Evolutionary conservation across 2,888 invertebrate genomes (phyloP).

Genomic region (Tachina lurida): DNA sequence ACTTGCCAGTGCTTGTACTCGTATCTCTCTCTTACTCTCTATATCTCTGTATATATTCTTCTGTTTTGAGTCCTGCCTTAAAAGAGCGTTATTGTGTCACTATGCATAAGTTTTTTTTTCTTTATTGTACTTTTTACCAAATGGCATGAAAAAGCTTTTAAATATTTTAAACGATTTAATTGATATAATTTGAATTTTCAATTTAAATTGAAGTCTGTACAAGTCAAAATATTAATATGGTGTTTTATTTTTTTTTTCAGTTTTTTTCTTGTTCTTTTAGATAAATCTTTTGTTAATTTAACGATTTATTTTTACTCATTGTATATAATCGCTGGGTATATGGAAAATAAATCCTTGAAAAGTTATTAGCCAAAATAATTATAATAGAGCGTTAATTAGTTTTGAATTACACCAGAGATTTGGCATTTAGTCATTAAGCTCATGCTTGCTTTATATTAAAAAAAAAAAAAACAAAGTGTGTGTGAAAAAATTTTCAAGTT

Average conservation of each 20-base stretch:
- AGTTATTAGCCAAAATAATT: neutral
- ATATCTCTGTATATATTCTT: neutral
- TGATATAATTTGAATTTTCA: slow-evolving; percentile 69
- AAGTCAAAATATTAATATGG: slow-evolving; percentile 38
- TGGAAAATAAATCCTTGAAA: neutral
- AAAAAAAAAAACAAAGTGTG: too few relatives aligned
- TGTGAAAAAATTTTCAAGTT: too few relatives aligned
- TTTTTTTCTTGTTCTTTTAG: neutral
- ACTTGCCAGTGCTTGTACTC: neutral
- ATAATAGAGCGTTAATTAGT: neutral
- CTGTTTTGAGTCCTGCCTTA: too few relatives aligned
- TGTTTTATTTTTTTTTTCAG: slow-evolving; percentile 3
- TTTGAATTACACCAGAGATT: neutral
- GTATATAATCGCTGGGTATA: neutral
- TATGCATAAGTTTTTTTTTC: neutral
- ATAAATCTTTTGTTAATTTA: neutral
- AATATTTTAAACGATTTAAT: slow-evolving; percentile 71
- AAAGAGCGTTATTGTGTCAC: neutral
- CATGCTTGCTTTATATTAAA: too few relatives aligned
- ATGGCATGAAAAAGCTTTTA: slow-evolving; percentile 72
- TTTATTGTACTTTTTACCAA: neutral
- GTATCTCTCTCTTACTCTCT: neutral
- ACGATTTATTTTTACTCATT: neutral
- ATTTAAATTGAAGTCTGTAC: slow-evolving; percentile 55
- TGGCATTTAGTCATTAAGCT: too few relatives aligned